phyloP scores from a whole-genome alignment of 2,888 invertebrate genomes.

The Morinoia aosen region DNA sequence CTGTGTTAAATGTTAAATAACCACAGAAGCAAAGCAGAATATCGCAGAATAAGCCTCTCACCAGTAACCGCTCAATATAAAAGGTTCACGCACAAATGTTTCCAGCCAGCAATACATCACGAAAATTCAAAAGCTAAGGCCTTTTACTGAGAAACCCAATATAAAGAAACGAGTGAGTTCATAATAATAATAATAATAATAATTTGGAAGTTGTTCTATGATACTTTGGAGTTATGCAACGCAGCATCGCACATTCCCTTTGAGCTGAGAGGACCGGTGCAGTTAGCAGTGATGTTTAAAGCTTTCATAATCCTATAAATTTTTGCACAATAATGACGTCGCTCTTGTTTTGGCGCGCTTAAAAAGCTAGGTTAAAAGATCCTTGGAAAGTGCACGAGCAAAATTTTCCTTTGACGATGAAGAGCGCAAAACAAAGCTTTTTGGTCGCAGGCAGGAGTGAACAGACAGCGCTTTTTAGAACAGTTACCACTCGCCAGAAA shows the following conservation, averaged over 20 bases:
- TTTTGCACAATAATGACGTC: not conserved
- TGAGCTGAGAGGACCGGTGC: not conserved
- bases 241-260: not conserved
- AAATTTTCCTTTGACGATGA: not conserved
- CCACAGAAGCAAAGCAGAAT: too few species aligned
- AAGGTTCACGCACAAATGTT: too few species aligned
- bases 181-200: not conserved
- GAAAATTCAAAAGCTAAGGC: not conserved
- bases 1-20: too few species aligned
- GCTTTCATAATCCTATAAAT: not conserved
- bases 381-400: not conserved
- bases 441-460: not conserved
- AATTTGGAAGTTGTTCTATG: not conserved
- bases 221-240: not conserved
- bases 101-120: not conserved
- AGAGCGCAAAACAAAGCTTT: not conserved
- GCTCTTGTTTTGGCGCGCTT: not conserved
- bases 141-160: not conserved
- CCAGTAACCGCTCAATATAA: too few species aligned
- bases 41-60: too few species aligned
- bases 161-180: not conserved
- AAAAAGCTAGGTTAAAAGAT: not conserved
- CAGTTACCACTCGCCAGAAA: constrained; percentile 5
- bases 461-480: not conserved
- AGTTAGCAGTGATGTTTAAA: not conserved